A percentile compares a stretch with the other conserved stretches of the same genome.
These are phyloP conservation scores for Drosophila demipolita DNA, from an alignment of 2,888 invertebrate genomes.

Conservation along the genomic window DNA sequence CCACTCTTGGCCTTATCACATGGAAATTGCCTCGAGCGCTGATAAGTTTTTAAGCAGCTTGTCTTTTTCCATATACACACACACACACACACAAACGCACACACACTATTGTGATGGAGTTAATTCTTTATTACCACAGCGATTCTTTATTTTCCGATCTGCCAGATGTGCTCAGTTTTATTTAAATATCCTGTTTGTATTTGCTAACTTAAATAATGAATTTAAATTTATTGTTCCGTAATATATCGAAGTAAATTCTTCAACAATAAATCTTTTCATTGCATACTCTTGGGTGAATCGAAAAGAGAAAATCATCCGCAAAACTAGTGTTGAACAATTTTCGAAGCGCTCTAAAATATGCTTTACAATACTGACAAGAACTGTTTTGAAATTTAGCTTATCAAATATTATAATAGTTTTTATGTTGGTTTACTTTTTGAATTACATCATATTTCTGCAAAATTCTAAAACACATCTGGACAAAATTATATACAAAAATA, in stretches of 20 bases:
- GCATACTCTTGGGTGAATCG: conserved; percentile 26
- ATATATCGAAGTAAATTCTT: neutral
- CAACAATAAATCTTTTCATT: neutral
- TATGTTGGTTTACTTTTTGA: neutral
- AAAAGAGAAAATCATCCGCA: neutral
- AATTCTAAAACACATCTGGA: neutral
- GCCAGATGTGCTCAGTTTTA: neutral
- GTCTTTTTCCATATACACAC: neutral
- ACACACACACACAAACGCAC: neutral
- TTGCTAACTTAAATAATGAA: neutral
- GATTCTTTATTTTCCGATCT: neutral
- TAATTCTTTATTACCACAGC: neutral
- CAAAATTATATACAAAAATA: neutral
- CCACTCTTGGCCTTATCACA: conserved; percentile 72
- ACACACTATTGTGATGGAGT: neutral
- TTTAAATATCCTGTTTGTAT: neutral
- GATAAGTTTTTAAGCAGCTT: conserved; percentile 57
- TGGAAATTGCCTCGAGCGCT: conserved; percentile 60
- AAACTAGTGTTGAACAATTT: neutral
- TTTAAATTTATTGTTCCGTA: neutral
- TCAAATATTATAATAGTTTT: neutral
- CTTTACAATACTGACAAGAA: neutral
- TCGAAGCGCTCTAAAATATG: conserved; percentile 23
- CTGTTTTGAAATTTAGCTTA: neutral
- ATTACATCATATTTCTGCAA: neutral